A percentile compares a stretch with the other conserved stretches of the same genome.
These are phyloP conservation scores for Delia radicum DNA, from an alignment of 1,140 invertebrate genomes.

Conservation along the genomic window DNA sequence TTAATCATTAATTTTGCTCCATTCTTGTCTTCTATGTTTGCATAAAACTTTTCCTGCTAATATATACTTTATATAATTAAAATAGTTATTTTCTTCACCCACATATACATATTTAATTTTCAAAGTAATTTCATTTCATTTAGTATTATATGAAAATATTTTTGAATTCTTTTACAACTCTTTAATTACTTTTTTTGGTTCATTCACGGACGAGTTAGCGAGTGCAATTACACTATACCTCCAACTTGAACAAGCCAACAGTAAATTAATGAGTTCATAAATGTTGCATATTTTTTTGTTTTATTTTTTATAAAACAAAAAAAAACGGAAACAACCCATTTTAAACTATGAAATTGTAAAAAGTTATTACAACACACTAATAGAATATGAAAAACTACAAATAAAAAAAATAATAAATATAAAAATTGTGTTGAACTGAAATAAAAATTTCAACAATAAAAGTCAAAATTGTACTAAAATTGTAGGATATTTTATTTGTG, in stretches of 20 bases:
- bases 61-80: too few species aligned
- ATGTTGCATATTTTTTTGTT: neutral
- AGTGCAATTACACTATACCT: neutral
- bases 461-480: slow-evolving; percentile 10
- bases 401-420: neutral
- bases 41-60: too few species aligned
- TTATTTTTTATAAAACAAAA: too few species aligned
- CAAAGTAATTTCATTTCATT: neutral
- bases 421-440: slow-evolving; percentile 3
- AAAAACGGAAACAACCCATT: slow-evolving; percentile 3
- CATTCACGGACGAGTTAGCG: neutral
- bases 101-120: neutral
- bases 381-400: neutral
- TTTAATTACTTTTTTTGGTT: neutral
- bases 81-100: too few species aligned
- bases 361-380: slow-evolving; percentile 17
- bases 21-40: too few species aligned
- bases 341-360: slow-evolving; percentile 14
- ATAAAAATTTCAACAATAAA: slow-evolving; percentile 24
- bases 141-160: too few species aligned
- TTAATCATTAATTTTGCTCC: too few species aligned
- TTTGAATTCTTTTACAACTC: neutral
- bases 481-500: neutral
- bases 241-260: neutral
- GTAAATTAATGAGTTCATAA: slow-evolving; percentile 22